phyloP scores from a whole-genome alignment of 35 echinoderm and acorn worm genomes.

The Chiridota heheva region DNA sequence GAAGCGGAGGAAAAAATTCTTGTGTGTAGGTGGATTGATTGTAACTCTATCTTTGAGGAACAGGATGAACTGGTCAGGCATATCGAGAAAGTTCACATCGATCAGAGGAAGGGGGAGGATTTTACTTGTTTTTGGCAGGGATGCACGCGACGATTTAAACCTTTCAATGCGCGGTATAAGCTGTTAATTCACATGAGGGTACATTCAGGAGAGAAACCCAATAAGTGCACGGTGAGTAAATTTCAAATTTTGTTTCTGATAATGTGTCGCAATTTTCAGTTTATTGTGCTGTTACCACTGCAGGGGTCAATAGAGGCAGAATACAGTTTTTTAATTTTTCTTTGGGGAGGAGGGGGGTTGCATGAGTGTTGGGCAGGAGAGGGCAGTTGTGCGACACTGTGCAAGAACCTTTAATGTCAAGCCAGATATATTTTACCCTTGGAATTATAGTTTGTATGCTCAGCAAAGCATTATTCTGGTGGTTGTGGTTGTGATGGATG shows the following conservation, averaged over 20 bases:
- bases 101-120: slow-evolving; percentile 97
- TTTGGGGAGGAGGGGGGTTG: no score
- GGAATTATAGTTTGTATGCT: no score
- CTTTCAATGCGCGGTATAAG: slow-evolving; percentile 98
- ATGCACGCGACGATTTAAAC: slow-evolving; percentile 88
- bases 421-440: no score
- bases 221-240: slow-evolving; percentile 97
- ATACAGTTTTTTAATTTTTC: no score
- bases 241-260: not conserved
- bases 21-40: slow-evolving; percentile 94
- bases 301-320: no score
- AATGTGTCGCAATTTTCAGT: not conserved
- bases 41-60: slow-evolving; percentile 85
- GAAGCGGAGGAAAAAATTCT: slow-evolving; percentile 66
- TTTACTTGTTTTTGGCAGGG: slow-evolving; percentile 99
- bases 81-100: slow-evolving; percentile 99
- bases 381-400: no score
- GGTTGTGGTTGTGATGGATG: no score
- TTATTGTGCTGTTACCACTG: no score
- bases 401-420: no score
- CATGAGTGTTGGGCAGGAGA: no score
- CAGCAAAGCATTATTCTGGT: no score
- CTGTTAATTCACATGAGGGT: slow-evolving; percentile 99
- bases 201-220: slow-evolving; percentile 97
- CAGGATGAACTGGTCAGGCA: slow-evolving; percentile 96